Conservation (phyloP, 2,797 vertebrate genomes). For the Florisuga fusca region DNA sequence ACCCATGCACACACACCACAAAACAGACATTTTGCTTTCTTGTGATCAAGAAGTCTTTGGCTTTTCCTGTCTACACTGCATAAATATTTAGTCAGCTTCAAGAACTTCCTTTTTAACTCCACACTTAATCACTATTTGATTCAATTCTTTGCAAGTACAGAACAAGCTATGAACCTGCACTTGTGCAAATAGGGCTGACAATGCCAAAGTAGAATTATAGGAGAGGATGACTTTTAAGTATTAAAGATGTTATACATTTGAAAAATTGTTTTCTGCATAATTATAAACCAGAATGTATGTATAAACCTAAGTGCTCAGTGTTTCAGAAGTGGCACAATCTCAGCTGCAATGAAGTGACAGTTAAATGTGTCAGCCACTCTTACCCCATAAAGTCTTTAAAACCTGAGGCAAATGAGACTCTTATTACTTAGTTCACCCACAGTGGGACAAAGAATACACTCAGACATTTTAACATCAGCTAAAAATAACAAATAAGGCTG, state of each 20-base stretch:
- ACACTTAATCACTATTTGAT: background rate
- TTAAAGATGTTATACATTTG: background rate
- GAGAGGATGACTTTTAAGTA: background rate
- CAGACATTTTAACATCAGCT: background rate
- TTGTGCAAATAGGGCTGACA: background rate
- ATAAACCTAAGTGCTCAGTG: background rate
- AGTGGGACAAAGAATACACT: background rate
- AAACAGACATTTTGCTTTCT: background rate
- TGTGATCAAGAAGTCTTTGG: background rate
- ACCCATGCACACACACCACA: background rate
- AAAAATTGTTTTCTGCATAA: background rate
- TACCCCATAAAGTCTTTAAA: background rate
- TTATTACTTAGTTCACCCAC: background rate
- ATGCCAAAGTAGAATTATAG: background rate
- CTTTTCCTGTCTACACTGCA: conserved; percentile 20
- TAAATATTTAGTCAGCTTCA: conserved; percentile 50
- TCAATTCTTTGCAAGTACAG: background rate
- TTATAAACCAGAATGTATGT: accelerated
- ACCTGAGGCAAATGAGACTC: background rate
- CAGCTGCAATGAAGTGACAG: background rate
- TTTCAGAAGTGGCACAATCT: background rate
- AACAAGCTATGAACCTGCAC: background rate
- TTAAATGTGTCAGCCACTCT: background rate
- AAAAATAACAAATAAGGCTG: background rate
- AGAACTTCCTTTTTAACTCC: conserved; percentile 9